These are phyloP conservation scores for Synergus umbraculus DNA, from an alignment of 2,888 invertebrate genomes.

Conservation along the genomic window DNA sequence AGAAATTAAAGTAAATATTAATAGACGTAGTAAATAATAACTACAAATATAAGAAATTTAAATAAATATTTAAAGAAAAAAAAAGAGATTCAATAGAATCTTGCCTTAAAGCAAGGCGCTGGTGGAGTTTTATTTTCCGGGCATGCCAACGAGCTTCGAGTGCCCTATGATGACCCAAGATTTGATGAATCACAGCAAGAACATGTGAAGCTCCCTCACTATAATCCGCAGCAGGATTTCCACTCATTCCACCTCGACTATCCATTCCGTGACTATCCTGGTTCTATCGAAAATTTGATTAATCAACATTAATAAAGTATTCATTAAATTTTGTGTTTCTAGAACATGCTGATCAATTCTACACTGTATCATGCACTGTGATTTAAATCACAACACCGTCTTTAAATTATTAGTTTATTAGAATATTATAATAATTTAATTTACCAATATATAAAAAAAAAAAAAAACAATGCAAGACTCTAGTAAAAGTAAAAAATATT, in stretches of 20 bases:
- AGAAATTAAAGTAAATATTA: slow-evolving; percentile 15
- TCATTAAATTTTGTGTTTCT: neutral
- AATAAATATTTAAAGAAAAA: neutral
- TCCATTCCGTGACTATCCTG: slow-evolving; percentile 78
- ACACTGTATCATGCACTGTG: neutral
- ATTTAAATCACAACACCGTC: neutral
- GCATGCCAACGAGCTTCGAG: slow-evolving; percentile 97
- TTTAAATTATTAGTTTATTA: neutral
- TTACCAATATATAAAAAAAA: slow-evolving; percentile 5
- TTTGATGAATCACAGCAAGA: slow-evolving; percentile 96
- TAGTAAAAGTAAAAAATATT: too few relatives aligned
- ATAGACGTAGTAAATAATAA: too few relatives aligned
- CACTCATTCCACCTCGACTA: slow-evolving; percentile 82
- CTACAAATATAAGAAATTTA: slow-evolving; percentile 22
- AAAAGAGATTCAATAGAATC: slow-evolving; percentile 11
- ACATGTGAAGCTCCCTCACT: slow-evolving; percentile 98
- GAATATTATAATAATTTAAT: slow-evolving; percentile 4
- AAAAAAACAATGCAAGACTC: too few relatives aligned
- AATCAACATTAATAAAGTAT: neutral
- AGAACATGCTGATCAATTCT: neutral
- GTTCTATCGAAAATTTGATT: slow-evolving; percentile 61
- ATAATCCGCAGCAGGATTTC: slow-evolving; percentile 96
- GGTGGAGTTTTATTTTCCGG: slow-evolving; percentile 96
- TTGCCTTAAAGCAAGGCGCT: slow-evolving; percentile 89
- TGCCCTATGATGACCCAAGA: slow-evolving; percentile 95